Base-by-base conservation (phyloP, 2,113 vertebrate genomes). In the Rhabdornis inornatus region DNA sequence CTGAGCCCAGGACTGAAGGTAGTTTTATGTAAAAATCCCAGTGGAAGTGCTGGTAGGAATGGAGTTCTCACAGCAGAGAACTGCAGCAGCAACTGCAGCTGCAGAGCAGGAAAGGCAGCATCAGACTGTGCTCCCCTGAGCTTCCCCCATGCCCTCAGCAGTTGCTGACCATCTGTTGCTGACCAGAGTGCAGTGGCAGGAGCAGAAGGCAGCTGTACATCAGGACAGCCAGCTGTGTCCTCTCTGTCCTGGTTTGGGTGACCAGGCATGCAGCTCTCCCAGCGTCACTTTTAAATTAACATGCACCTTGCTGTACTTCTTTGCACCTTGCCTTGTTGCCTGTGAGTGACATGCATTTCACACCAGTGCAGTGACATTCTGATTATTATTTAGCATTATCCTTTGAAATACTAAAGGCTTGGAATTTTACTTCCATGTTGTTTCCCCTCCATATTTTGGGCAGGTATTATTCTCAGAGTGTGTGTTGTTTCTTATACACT, bases 81-180 rank as follows among this genome's bases (percentile, higher is more conserved):
- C 31, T 20, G 59, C 45, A 72, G 68, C 44, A 71, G 39, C 0
- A 0, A 33, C 44, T 56, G 22, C 21, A 42, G 23, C 44, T 79
- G 19, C 53, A 28, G 33, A 40, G 63, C 39, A 71, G 59, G 59
- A 61, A 37, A 50, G 18, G 50, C 55, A 75, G 72, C 19, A 30
- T 57, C 66, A 45, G 42, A 22, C 33, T 24, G 18, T 7, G 47
- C 64, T 39, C 35, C 40, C 44, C 49, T 40, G 21, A 37, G 63
- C 37, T 42, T 49, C 15, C 10, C 37, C 2, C 5, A 2, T 7
- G 44, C 4, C 13, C 30, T 42, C 9, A 1, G 64, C 6, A 45
- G 31, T 31, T 40, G 39, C 11, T 40, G 39, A 39, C n/a, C 30
- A 37, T 28, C 53, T 85, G 44, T 1, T 61, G 42, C 59, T 68